Evolutionary conservation across 2,113 vertebrate species (phyloP).

Genomic region (Megaptera novaeangliae): DNA sequence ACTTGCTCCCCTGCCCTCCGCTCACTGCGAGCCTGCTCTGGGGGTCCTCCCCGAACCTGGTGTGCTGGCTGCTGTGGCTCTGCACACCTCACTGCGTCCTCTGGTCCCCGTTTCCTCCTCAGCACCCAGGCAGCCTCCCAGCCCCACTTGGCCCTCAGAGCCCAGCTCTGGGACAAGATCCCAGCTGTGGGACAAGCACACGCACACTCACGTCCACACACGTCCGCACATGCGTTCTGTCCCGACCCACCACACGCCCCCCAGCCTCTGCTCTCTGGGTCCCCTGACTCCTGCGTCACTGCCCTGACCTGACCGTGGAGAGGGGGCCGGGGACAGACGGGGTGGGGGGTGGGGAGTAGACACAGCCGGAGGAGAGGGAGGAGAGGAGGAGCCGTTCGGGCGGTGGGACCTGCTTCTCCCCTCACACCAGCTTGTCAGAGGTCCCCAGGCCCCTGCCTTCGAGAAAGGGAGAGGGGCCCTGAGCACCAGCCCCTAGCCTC

Average conservation of each 20-base stretch:
- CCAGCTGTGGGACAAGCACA: conserved; percentile 47
- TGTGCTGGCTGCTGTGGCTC: neutral
- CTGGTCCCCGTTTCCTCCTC: neutral
- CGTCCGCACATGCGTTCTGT: conserved; percentile 22
- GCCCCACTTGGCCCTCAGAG: neutral
- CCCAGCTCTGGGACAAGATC: neutral
- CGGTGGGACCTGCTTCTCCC: neutral
- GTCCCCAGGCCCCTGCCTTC: neutral
- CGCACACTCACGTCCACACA: conserved; percentile 65
- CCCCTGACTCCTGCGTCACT: conserved; percentile 69
- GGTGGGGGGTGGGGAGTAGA: neutral
- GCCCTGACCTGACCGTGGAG: conserved; percentile 57
- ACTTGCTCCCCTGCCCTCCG: neutral
- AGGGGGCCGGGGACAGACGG: neutral
- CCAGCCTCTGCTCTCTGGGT: conserved; percentile 19
- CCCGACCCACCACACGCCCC: neutral
- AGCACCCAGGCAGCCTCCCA: neutral
- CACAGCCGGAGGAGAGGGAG: neutral
- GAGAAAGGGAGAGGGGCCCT: neutral
- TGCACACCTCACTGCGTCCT: neutral
- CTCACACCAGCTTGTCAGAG: neutral
- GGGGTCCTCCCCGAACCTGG: neutral
- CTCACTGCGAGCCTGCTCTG: neutral
- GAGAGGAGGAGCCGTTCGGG: neutral
- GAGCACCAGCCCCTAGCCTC: neutral